A percentile compares a stretch with the other conserved stretches of the same genome.
These are phyloP conservation scores for Macrotus californicus DNA, from an alignment of 2,113 vertebrate species.

Conservation along the genomic window DNA sequence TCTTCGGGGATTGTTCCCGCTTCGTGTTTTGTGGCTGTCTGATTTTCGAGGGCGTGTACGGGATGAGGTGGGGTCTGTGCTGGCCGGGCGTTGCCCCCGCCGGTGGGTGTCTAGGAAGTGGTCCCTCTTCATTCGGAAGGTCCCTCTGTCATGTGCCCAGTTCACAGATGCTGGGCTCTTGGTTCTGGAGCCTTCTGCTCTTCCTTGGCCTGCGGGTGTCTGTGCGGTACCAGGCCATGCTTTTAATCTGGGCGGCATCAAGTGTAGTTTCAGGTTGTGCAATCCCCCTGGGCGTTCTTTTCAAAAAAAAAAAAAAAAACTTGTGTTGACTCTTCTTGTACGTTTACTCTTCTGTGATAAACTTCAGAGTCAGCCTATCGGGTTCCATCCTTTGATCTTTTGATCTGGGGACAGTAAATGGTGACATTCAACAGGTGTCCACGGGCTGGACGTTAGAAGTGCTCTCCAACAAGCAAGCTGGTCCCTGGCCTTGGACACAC, in stretches of 20 bases:
- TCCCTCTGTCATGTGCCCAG: neutral
- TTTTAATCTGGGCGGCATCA: neutral
- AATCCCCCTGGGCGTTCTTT: neutral
- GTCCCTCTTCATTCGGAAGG: neutral
- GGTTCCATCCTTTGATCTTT: conserved; percentile 23
- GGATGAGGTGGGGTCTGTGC: neutral
- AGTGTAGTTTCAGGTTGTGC: neutral
- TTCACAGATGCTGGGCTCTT: neutral
- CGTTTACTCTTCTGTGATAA: neutral
- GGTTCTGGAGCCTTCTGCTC: neutral
- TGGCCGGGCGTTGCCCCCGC: neutral
- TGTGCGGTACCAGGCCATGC: neutral
- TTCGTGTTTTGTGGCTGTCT: neutral
- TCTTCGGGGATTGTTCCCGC: neutral
- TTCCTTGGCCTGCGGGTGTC: accelerated
- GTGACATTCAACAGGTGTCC: neutral
- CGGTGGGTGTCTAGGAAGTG: neutral
- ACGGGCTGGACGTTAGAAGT: neutral
- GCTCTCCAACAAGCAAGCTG: neutral
- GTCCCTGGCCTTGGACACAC: neutral
- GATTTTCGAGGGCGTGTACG: neutral
- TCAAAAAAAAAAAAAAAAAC: neutral
- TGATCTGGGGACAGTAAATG: neutral
- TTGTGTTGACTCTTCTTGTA: neutral
- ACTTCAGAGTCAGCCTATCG: neutral